Base-by-base conservation (phyloP, 2,888 invertebrate genomes). In the Ornithoptera priamus region DNA sequence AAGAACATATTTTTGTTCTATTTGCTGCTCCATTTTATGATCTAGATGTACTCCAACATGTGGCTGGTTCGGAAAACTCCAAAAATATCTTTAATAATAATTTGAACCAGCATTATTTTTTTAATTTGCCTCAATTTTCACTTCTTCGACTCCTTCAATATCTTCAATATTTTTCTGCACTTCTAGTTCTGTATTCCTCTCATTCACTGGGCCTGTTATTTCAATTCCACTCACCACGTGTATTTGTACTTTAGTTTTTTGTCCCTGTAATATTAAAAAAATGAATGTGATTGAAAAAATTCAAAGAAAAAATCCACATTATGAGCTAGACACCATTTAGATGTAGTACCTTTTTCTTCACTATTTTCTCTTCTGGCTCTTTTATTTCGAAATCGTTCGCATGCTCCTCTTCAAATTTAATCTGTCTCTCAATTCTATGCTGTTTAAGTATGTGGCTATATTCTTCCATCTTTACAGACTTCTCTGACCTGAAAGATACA, bases 341-440 rank as follows among this genome's bases (percentile, higher is more conserved):
- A 15, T 2, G 46, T 46, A 46, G 46, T 46, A 46, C 46, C 46
- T 46, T 46, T 46, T 46, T 46, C 46, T 46, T 46, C 15, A 46
- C 15, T 46, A 4, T 56, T 20, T n/a, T n/a, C 20, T 56, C 56
- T 20, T 56, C 56, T 6, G 56, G 56, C 10, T 56, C 20, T n/a
- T 20, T 6, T 56, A 56, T 56, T 20, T 56, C 56, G 20, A 56
- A 56, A 20, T 56, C 56, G 10, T 56, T 20, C 5, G 46, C 46
- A 18, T 59, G 58, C 24, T 65, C 24, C 46, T 65, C 22, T 58
- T 65, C 58, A 24, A 39, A 57, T 39, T 64, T 64, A 7, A 39
- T 18, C 15, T 56, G 36, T 5, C 64, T 53, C 57, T 39, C 20
- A 20, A 64, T 53, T 39, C 64, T 64, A 12, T 56, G 53, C 56